These are phyloP conservation scores for Formica aserva DNA, from an alignment of 2,888 invertebrate genomes.

Conservation along the genomic window DNA sequence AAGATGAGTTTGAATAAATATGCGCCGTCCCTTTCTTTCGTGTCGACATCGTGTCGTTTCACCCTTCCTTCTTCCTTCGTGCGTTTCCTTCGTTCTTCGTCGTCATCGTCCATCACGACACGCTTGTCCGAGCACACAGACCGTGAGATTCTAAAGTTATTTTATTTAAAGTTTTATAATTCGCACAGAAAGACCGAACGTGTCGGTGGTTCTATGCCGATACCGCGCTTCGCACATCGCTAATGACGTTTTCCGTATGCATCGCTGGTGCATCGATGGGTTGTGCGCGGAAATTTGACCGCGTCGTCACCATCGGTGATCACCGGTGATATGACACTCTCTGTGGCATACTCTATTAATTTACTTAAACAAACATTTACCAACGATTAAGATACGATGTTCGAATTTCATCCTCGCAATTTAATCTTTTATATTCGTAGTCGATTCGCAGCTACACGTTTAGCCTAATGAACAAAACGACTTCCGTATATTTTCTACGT, in stretches of 20 bases:
- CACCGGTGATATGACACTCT: neutral
- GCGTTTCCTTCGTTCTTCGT: slow-evolving; percentile 38
- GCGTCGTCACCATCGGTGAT: neutral
- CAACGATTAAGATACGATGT: neutral
- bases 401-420: neutral
- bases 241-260: neutral
- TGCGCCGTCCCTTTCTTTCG: slow-evolving; percentile 66
- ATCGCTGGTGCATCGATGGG: neutral
- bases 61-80: slow-evolving; percentile 11
- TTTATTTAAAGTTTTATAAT: slow-evolving; percentile 83
- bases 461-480: neutral
- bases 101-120: slow-evolving; percentile 42
- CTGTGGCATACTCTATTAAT: neutral
- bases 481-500: neutral
- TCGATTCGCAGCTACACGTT: neutral
- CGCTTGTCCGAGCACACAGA: slow-evolving; percentile 55
- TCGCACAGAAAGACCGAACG: slow-evolving; percentile 61
- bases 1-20: slow-evolving; percentile 81
- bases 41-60: slow-evolving; percentile 52
- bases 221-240: slow-evolving; percentile 26
- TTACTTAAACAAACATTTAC: neutral
- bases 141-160: slow-evolving; percentile 78
- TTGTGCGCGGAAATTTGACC: slow-evolving; percentile 1
- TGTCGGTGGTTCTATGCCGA: slow-evolving; percentile 46
- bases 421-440: neutral